A percentile compares a stretch with the other conserved stretches of the same genome.
Conservation (phyloP, 2,113 vertebrate genomes). For the Saimiri boliviensis region DNA sequence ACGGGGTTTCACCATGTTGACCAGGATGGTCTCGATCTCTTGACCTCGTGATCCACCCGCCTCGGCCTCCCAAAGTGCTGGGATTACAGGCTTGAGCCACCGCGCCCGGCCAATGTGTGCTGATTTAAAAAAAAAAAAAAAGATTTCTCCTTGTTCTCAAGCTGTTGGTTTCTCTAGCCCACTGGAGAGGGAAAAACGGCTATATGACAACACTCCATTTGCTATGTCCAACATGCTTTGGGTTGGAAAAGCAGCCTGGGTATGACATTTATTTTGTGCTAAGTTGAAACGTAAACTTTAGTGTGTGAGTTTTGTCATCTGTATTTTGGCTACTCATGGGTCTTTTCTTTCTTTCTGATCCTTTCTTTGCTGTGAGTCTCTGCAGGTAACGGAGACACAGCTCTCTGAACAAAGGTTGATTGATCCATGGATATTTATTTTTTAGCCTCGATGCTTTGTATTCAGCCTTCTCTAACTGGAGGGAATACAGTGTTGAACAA, state of each 20-base stretch:
- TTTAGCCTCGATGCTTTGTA: not conserved
- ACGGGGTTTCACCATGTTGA: too few species aligned
- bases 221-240: not conserved
- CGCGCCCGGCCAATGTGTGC: too few species aligned
- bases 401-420: not conserved
- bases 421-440: not conserved
- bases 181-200: not conserved
- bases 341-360: not conserved
- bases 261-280: not conserved
- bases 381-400: not conserved
- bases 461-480: not conserved
- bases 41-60: too few species aligned
- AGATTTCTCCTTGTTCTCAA: not conserved
- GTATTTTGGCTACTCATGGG: not conserved
- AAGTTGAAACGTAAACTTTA: not conserved
- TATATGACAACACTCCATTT: not conserved
- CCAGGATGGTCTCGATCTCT: too few species aligned
- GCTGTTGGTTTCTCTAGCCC: not conserved
- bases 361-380: not conserved
- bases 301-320: not conserved
- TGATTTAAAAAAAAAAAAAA: not conserved
- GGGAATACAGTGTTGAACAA: not conserved
- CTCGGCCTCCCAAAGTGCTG: too few species aligned
- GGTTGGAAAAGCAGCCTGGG: not conserved
- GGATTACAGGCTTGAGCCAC: too few species aligned